phyloP scores from a whole-genome alignment of 1,140 invertebrate species.

The Pseudobourletiella spinata region DNA sequence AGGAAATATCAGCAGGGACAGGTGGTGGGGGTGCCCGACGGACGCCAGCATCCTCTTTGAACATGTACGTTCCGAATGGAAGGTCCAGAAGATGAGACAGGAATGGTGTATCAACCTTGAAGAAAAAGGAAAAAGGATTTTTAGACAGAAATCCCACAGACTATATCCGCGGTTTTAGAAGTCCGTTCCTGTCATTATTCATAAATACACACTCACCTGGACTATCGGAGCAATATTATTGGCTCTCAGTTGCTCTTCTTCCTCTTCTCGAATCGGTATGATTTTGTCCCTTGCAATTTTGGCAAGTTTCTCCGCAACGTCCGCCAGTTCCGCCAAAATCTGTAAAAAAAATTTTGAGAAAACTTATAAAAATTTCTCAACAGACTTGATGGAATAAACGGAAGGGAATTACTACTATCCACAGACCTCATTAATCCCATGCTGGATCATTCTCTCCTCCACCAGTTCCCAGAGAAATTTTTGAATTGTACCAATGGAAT shows the following conservation, averaged over 20 bases:
- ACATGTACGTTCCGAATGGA: slow-evolving; percentile 34
- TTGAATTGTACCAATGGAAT: neutral
- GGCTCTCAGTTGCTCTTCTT: slow-evolving; percentile 20
- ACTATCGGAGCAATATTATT: slow-evolving; percentile 23
- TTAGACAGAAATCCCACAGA: too few relatives aligned
- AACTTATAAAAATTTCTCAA: too few relatives aligned
- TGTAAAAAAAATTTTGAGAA: too few relatives aligned
- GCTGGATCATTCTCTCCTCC: slow-evolving; percentile 18
- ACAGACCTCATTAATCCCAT: slow-evolving; percentile 32
- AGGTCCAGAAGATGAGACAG: slow-evolving; percentile 33
- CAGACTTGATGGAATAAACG: too few relatives aligned
- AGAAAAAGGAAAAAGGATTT: neutral
- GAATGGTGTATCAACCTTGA: slow-evolving; percentile 34
- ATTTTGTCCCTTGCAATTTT: slow-evolving; percentile 33
- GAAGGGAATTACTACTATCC: too few relatives aligned
- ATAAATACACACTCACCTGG: slow-evolving; percentile 15
- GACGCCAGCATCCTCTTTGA: slow-evolving; percentile 27
- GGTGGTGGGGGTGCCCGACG: slow-evolving; percentile 14
- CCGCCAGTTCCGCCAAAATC: slow-evolving; percentile 26
- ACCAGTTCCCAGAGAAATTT: slow-evolving; percentile 28
- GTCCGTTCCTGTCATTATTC: too few relatives aligned
- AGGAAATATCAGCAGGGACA: slow-evolving; percentile 12
- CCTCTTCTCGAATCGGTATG: slow-evolving; percentile 32
- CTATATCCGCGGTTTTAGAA: too few relatives aligned
- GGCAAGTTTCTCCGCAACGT: slow-evolving; percentile 30